Conservation (phyloP, 2,797 vertebrate species). For the Sitta carolinensis region DNA sequence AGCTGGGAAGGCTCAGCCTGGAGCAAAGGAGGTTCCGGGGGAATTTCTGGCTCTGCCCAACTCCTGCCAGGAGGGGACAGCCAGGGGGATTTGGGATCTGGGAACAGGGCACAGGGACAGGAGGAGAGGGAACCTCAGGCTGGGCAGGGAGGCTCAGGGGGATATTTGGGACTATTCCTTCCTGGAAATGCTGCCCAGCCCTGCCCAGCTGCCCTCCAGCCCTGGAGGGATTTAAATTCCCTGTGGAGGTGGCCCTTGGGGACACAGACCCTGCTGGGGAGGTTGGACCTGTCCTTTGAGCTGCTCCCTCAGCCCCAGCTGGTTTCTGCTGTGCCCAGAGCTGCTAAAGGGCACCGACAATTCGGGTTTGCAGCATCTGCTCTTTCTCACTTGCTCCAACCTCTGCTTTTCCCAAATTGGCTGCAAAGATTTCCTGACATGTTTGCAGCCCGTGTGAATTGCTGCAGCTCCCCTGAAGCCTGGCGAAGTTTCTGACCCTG, state of each 20-base stretch:
- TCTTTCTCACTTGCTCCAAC: background rate
- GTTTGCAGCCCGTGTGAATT: background rate
- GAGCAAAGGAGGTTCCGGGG: background rate
- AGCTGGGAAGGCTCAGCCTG: background rate
- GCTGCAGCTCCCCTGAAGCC: background rate
- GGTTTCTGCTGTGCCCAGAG: background rate
- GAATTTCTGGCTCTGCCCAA: background rate
- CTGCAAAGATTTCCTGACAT: background rate
- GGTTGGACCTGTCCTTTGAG: background rate
- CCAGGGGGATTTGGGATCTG: background rate
- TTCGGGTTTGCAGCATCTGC: background rate
- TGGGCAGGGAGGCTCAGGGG: background rate
- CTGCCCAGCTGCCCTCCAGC: background rate
- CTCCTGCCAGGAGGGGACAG: background rate
- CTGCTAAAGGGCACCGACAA: background rate
- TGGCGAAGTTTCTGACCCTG: background rate
- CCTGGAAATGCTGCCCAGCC: fast-evolving
- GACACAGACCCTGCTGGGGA: background rate
- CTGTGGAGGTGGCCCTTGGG: background rate
- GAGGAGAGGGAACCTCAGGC: background rate
- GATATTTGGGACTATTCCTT: background rate
- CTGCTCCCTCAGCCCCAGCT: background rate
- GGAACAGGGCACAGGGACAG: background rate
- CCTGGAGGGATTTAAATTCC: fast-evolving
- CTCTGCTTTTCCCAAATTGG: background rate